Evolutionary conservation across 2,888 invertebrate species (phyloP), one percentile per base, ranked within the genome.

Genomic region (Cerceris rybyensis): DNA sequence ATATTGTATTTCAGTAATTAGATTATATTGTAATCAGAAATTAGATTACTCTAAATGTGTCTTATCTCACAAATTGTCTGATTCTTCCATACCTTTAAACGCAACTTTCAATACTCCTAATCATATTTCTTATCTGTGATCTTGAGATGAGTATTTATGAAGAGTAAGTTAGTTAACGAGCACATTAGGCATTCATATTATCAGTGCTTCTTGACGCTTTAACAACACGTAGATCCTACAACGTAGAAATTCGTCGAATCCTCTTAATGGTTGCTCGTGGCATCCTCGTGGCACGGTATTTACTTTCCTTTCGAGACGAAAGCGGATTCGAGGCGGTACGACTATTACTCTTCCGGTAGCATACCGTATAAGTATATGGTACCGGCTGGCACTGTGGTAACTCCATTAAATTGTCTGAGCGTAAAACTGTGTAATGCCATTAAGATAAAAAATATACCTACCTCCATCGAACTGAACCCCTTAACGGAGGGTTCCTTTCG

Each of bases 391-490:
- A 55, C 54, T 63, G 14, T 59, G 41, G 73, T 73, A 81, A 81
- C 71, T 78, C 77, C 77, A 81, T 83, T 82, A 78, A 74, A 81
- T 78, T 81, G 63, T 69, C 70, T 71, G 75, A 82, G 80, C 81
- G 79, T 81, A 78, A 81, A 84, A 84, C 84, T 82, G 81, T 86
- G 82, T 80, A 82, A 75, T 70, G 67, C 74, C 72, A 75, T 82
- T 82, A 78, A 70, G 81, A 81, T 82, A 85, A 86, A 86, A 86
- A 85, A 79, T 83, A 80, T 78, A 78, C 68, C 66, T 41, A 50
- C 50, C n/a, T 13, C 13, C n/a, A 49, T 39, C 16, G 42, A 6
- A 6, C 60, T 43, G 16, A 46, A 46, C 6, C 16, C 77, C 70
- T 55, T 50, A 57, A 55, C 54, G 66, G 71, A 66, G 41, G 46